Conservation (phyloP, 2,113 vertebrate genomes). For the Cephalophus harveyi region DNA sequence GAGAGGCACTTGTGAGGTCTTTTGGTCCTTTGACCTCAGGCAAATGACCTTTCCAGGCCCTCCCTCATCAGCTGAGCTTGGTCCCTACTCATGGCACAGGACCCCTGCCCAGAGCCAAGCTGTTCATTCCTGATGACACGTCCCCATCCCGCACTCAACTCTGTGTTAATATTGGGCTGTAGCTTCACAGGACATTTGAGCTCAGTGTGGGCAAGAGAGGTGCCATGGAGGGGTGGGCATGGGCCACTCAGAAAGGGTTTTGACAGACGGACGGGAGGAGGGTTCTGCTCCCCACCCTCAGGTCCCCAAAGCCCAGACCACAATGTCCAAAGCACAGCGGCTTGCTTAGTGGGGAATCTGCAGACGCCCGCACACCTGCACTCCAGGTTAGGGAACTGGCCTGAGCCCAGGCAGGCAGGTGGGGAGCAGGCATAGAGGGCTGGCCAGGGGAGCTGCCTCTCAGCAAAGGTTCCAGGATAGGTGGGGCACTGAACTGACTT, state of each 20-base stretch:
- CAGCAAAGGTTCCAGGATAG: not conserved
- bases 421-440: not conserved
- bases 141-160: not conserved
- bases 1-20: too few species aligned
- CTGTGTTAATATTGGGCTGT: not conserved
- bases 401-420: not conserved
- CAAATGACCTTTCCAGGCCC: not conserved
- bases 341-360: not conserved
- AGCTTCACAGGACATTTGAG: not conserved
- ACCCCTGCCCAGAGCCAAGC: not conserved
- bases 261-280: not conserved
- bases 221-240: accelerated
- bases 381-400: too few species aligned
- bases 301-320: not conserved
- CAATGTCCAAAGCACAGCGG: not conserved
- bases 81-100: not conserved
- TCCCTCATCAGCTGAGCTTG: not conserved
- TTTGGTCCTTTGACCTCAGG: not conserved
- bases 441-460: not conserved
- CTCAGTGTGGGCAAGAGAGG: not conserved
- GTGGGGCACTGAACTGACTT: too few species aligned
- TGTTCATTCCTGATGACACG: not conserved
- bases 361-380: accelerated
- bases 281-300: not conserved
- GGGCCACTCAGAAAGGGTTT: not conserved